Percentiles rank a stretch among this genome's conserved stretches.
These are phyloP conservation scores for Orius insidiosus DNA, from an alignment of 1,140 invertebrate species.

Conservation along the genomic window DNA sequence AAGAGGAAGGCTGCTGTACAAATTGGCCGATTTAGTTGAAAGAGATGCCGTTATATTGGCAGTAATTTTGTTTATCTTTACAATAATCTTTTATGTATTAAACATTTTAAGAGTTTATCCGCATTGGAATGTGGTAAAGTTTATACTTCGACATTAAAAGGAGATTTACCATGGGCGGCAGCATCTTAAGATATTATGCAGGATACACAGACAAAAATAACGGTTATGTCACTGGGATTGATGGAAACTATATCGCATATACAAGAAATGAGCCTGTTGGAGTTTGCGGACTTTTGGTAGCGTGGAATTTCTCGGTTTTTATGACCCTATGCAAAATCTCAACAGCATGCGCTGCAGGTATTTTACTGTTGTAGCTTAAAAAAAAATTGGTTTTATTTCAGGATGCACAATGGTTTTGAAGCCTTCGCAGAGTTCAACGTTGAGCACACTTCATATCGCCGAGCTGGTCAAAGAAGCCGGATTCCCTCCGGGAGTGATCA, in stretches of 20 bases:
- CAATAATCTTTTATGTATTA: no score
- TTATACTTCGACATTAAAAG: slow-evolving; percentile 43
- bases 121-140: slow-evolving; percentile 82
- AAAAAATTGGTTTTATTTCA: neutral
- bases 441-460: slow-evolving; percentile 90
- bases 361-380: no score
- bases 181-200: slow-evolving; percentile 65
- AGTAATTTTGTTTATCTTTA: neutral
- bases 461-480: slow-evolving; percentile 73
- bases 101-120: slow-evolving; percentile 37
- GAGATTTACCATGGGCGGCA: slow-evolving; percentile 36
- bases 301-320: slow-evolving; percentile 95
- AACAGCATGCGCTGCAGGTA: slow-evolving; percentile 81
- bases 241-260: slow-evolving; percentile 72
- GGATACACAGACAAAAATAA: slow-evolving; percentile 84
- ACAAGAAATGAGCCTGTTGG: slow-evolving; percentile 90
- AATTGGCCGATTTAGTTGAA: slow-evolving; percentile 56
- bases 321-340: slow-evolving; percentile 99
- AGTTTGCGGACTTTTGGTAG: slow-evolving; percentile 87
- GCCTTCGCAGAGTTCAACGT: slow-evolving; percentile 58
- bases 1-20: slow-evolving; percentile 44
- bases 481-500: slow-evolving; percentile 87
- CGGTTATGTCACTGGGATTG: slow-evolving; percentile 57
- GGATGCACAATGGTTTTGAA: slow-evolving; percentile 39
- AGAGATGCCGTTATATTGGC: slow-evolving; percentile 52